A percentile compares a stretch with the other conserved stretches of the same genome.
Conservation (phyloP, 1,140 invertebrate species). For the Papilio helenus region DNA sequence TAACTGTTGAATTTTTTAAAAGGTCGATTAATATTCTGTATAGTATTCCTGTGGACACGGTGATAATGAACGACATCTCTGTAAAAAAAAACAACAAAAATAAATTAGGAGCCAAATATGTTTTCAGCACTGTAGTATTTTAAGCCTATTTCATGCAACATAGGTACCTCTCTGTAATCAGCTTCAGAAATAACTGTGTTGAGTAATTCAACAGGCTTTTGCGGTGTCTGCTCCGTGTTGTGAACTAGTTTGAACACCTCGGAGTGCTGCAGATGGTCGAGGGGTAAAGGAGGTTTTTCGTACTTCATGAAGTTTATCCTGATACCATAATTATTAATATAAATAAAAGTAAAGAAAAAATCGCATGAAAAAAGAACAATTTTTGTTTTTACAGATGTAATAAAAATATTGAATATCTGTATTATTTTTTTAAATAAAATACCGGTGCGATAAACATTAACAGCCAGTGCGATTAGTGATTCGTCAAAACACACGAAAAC, state of each 20-base stretch:
- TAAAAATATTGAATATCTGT: neutral
- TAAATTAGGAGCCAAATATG: no score
- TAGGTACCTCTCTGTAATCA: conserved; percentile 81
- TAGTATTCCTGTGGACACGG: conserved; percentile 41
- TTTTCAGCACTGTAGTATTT: no score
- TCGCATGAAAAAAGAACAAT: neutral
- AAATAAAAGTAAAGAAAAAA: neutral
- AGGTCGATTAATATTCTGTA: conserved; percentile 41
- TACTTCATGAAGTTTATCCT: conserved; percentile 92
- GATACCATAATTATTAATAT: neutral
- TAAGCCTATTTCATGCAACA: no score
- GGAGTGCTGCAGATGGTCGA: conserved; percentile 88
- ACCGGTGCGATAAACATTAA: neutral
- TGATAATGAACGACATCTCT: conserved; percentile 66
- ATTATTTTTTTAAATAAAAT: neutral
- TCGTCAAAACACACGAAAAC: conserved; percentile 11
- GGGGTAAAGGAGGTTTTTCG: conserved; percentile 87
- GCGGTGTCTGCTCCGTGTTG: conserved; percentile 86
- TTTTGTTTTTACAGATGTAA: neutral
- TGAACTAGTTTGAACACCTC: conserved; percentile 90
- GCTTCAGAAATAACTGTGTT: conserved; percentile 86
- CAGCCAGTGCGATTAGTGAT: neutral
- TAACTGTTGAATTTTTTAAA: conserved; percentile 46
- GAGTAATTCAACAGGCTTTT: conserved; percentile 86
- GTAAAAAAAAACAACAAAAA: conserved; percentile 42